Base-by-base conservation (phyloP, 2,113 vertebrate genomes). In the Bothrops jararaca region DNA sequence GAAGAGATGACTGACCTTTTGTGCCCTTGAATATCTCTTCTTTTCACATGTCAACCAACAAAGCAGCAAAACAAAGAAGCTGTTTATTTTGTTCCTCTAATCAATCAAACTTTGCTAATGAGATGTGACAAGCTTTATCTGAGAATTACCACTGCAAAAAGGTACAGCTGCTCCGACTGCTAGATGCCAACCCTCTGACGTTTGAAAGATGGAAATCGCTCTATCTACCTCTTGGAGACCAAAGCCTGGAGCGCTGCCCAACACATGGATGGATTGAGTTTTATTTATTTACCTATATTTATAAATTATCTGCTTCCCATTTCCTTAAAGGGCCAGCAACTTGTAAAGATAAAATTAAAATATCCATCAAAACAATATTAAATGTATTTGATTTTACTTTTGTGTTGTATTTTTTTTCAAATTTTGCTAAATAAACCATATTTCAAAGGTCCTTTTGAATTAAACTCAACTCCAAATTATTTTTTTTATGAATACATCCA, bases 61-160 rank as follows among this genome's bases (percentile, higher is more conserved):
- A 69, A 26, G 52, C 24, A 85, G 88, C 53, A 54, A 93, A 53
- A 91, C 94, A 96, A 92, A 96, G 86, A 96, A 92, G 90, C 53
- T 92, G 94, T 96, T 95, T 93, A 89, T 91, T 96, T 96, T 97
- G 86, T 93, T 29, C 48, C 48, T 29, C 91, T 95, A 94, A 96
- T 96, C 94, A 95, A 95, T 96, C 93, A 95, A 87, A 45, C 93
- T 90, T 95, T 95, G 52, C 94, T 97, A 96, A 96, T 95, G 92
- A 96, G 90, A 89, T 52, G 2, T 92, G 91, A 94, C 91, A 92
- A 91, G 48, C 88, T 95, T 95, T 94, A 91, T 95, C 90, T 96
- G 45, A 93, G 95, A 94, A 39, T 91, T 89, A 26, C 64, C 92
- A 87, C 92, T 95, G 93, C 94, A 94, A 96, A 94, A 95, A 95